phyloP scores from a whole-genome alignment of 2,888 invertebrate species.

The Drosophila mulleri region DNA sequence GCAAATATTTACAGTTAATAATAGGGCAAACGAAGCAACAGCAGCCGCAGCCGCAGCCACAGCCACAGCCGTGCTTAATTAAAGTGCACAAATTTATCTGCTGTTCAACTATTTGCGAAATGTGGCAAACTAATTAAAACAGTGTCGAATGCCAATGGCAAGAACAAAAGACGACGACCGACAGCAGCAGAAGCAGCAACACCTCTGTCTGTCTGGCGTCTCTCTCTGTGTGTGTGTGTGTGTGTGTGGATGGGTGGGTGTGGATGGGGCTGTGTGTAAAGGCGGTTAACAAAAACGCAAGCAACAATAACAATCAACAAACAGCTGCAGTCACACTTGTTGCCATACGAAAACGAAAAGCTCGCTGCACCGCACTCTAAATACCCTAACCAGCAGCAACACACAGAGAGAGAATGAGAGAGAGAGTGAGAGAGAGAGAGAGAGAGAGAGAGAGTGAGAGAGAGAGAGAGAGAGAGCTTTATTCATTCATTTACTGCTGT shows the following conservation, averaged over 20 bases:
- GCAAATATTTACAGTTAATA: slow-evolving; percentile 66
- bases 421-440: too few relatives aligned
- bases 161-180: slow-evolving; percentile 68
- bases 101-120: slow-evolving; percentile 74
- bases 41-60: slow-evolving; percentile 8
- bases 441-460: too few relatives aligned
- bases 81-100: slow-evolving; percentile 69
- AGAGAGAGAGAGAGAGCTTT: too few relatives aligned
- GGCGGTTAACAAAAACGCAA: slow-evolving; percentile 50
- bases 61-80: slow-evolving; percentile 48
- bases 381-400: neutral
- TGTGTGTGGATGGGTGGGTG: slow-evolving; percentile 18
- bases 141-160: slow-evolving; percentile 79
- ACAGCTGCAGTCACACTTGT: slow-evolving; percentile 58
- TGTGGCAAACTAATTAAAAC: slow-evolving; percentile 78
- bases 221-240: neutral
- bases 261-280: slow-evolving; percentile 24
- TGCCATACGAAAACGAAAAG: slow-evolving; percentile 24
- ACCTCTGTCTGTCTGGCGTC: slow-evolving; percentile 2
- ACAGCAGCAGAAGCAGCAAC: slow-evolving; percentile 14
- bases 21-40: slow-evolving; percentile 19
- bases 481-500: too few relatives aligned
- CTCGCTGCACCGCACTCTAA: neutral
- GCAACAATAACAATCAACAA: slow-evolving; percentile 30
- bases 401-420: too few relatives aligned